A percentile compares a stretch with the other conserved stretches of the same genome.
These are phyloP conservation scores for Trypoxylus dichotomus DNA, from an alignment of 1,140 invertebrate species.

Conservation along the genomic window DNA sequence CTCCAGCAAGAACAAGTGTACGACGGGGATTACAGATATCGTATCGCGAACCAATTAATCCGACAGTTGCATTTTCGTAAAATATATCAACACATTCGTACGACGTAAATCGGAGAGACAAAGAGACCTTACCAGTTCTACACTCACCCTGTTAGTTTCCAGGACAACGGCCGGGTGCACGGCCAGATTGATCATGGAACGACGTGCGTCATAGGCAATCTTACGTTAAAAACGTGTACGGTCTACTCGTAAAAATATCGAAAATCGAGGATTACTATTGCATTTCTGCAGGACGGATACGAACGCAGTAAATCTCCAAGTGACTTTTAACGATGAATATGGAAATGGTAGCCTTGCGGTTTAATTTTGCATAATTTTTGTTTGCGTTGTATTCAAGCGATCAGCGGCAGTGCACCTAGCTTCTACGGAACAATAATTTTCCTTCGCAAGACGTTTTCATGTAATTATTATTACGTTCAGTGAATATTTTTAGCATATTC, in stretches of 20 bases:
- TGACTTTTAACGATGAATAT: not conserved
- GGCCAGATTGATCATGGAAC: slow-evolving; percentile 25
- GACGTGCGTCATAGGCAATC: slow-evolving; percentile 27
- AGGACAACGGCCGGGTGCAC: slow-evolving; percentile 24
- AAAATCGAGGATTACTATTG: not conserved
- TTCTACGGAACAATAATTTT: no score
- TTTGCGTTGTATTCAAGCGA: no score
- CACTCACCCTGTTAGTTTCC: slow-evolving; percentile 27
- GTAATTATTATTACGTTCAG: not conserved
- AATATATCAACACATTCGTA: slow-evolving; percentile 15
- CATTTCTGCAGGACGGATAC: not conserved
- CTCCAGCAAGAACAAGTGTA: not conserved
- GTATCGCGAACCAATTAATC: not conserved
- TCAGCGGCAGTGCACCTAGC: no score
- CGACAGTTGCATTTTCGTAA: not conserved
- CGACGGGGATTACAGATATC: not conserved
- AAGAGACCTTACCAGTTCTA: slow-evolving; percentile 26
- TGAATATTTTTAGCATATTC: not conserved
- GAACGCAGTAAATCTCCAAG: not conserved
- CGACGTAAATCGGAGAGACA: slow-evolving; percentile 4
- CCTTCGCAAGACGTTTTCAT: no score
- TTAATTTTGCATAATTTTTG: no score
- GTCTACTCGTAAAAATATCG: not conserved
- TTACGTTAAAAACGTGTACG: slow-evolving; percentile 17
- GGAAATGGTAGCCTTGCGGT: no score